Evolutionary conservation across 2,888 invertebrate species (phyloP).

Genomic region (Notocelia uddmanniana): DNA sequence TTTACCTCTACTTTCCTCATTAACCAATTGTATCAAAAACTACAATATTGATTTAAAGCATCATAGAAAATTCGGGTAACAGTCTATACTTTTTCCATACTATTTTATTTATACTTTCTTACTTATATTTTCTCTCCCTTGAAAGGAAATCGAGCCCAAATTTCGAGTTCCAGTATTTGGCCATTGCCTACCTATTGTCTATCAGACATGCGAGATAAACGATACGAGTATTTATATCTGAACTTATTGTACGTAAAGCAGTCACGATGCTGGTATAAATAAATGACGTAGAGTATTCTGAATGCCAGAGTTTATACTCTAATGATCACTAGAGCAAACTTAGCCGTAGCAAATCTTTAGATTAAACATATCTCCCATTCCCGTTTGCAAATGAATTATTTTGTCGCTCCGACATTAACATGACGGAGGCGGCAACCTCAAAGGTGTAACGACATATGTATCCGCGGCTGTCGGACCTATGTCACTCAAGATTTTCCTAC

Average conservation of each 20-base stretch:
- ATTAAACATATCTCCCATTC: not conserved
- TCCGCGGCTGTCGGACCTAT: conserved; percentile 70
- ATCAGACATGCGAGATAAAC: too few relatives aligned
- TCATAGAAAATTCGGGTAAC: too few relatives aligned
- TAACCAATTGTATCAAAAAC: too few relatives aligned
- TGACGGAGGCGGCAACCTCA: conserved; percentile 54
- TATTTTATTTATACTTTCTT: too few relatives aligned
- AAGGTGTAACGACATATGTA: conserved; percentile 69
- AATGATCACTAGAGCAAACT: not conserved
- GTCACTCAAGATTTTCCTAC: conserved; percentile 68
- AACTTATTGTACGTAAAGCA: not conserved
- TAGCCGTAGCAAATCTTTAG: not conserved
- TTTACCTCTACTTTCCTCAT: too few relatives aligned
- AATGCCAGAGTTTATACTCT: not conserved
- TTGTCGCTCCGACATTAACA: conserved; percentile 36
- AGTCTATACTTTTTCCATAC: too few relatives aligned
- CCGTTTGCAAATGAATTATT: not conserved
- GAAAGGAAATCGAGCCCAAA: too few relatives aligned
- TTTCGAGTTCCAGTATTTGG: too few relatives aligned
- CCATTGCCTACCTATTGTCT: too few relatives aligned
- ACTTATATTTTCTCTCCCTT: too few relatives aligned
- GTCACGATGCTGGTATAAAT: not conserved
- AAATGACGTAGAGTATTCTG: not conserved
- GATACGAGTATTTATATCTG: not conserved
- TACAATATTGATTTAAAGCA: too few relatives aligned